Evolutionary conservation across 2,888 invertebrate species (phyloP), one percentile per base, ranked within the genome.

Genomic region (Xanthorhoe designata): DNA sequence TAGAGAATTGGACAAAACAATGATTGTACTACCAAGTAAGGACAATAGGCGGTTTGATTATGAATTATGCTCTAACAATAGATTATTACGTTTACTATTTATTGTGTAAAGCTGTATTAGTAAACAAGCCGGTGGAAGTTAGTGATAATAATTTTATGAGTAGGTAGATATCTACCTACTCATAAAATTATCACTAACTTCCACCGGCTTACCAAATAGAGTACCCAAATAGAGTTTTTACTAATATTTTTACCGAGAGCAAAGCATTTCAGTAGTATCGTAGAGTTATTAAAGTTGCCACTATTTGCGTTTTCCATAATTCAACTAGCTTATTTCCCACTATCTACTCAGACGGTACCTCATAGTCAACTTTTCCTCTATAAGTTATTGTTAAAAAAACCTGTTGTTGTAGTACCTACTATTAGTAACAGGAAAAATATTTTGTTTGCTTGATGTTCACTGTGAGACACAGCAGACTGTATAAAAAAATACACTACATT

Each of bases 11-110:
- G 38, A 65, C 70, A 70, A 70, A 69, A 63, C 68, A 64, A 42
- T 56, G 67, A 64, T 61, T 52, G 56, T 47, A 32, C 54, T 45
- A 17, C 18, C 47, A 29, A 51, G 47, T 38, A 54, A 50, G 63
- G 69, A 72, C 70, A 72, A 70, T 72, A 66, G 65, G 59, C 54
- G n/a, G 38, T 50, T 54, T 47, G 45, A 63, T 59, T 55, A 59
- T 55, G 55, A 66, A 35, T 53, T 63, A 53, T 62, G 45, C 51
- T n/a, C 38, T 24, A 51, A 63, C 66, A 63, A 66, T 66, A 62
- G 59, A 59, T 35, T 55, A 55, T 51, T 54, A 53, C 32, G 54
- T 62, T 17, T 53, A 49, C n/a, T 45, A 42, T 29, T 45, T 29
- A 42, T 47, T 47, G 38, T 29, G 35, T 45, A 6, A 19, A 19